phyloP scores from a whole-genome alignment of 2,113 vertebrate species.

The Dendrocopos noguchii region DNA sequence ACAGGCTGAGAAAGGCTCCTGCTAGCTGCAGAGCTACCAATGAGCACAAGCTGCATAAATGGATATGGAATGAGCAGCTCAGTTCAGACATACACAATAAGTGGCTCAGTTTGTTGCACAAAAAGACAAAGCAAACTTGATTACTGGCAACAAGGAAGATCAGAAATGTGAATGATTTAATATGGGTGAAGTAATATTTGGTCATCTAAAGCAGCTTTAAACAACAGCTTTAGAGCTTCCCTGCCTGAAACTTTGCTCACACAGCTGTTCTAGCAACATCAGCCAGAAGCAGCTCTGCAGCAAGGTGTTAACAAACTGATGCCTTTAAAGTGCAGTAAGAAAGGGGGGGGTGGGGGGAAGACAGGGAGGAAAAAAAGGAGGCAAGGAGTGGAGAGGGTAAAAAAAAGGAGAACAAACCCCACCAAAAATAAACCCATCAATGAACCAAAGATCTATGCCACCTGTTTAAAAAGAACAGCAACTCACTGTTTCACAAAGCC shows the following conservation, averaged over 20 bases:
- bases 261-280: not conserved
- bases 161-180: not conserved
- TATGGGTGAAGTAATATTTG: not conserved
- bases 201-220: not conserved
- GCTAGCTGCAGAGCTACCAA: not conserved
- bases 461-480: not conserved
- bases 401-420: not conserved
- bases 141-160: not conserved
- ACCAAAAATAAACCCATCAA: not conserved
- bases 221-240: not conserved
- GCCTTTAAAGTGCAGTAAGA: not conserved
- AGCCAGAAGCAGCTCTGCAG: not conserved
- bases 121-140: not conserved
- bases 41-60: not conserved
- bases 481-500: not conserved
- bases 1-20: not conserved
- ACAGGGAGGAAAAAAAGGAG: not conserved
- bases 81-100: too few species aligned
- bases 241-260: not conserved
- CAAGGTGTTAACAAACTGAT: not conserved
- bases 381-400: not conserved
- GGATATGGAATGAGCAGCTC: not conserved
- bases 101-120: not conserved
- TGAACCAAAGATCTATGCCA: not conserved
- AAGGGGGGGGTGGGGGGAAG: not conserved